Evolutionary conservation across 2,797 vertebrate species (phyloP), one percentile per base, ranked within the genome.

Genomic region (Lophius americanus): DNA sequence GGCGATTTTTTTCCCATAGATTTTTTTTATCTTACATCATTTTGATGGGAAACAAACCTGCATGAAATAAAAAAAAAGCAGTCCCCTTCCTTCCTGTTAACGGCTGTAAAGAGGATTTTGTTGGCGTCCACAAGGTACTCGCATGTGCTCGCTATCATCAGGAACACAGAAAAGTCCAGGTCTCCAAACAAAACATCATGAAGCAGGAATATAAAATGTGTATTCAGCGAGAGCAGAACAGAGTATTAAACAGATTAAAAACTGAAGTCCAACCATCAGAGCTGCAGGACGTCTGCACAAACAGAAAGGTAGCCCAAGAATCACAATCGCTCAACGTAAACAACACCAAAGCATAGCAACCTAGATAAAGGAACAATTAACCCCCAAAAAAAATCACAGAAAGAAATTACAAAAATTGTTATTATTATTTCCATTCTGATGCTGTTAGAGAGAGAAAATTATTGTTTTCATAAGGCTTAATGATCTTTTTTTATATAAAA

Each of bases 1-100:
- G 79, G 71, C 64, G 84, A 68, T 90, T 90, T 90, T 90, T 90
- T 90, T 85, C 78, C 71, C 62, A 70, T 59, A 81, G 82, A 80
- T 85, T 75, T 79, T 53, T 51, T 3, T 62, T 74, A 67, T 55
- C 6, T 4, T 4, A 7, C 37, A 38, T 78, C 69, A 43, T 64
- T 73, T 14, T 13, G 70, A 81, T 59, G 77, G 67, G 79, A 84
- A 85, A 84, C 76, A 88, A 85, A 85, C 77, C 67, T 59, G 68
- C 75, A 61, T 61, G 82, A 78, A 78, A 82, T 74, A 46, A 65
- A 23, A 84, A 77, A 14, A 59, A 73, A 79, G 78, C 74, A 51
- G 3, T 10, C 42, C 33, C 39, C 37, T 73, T 76, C 43, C 60
- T 70, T 57, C 61, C 65, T 57, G 85, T 87, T 84, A 76, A 75